Evolutionary conservation across 2,797 vertebrate species (phyloP), one percentile per base, ranked within the genome.

Genomic region (Lagodon rhomboides): DNA sequence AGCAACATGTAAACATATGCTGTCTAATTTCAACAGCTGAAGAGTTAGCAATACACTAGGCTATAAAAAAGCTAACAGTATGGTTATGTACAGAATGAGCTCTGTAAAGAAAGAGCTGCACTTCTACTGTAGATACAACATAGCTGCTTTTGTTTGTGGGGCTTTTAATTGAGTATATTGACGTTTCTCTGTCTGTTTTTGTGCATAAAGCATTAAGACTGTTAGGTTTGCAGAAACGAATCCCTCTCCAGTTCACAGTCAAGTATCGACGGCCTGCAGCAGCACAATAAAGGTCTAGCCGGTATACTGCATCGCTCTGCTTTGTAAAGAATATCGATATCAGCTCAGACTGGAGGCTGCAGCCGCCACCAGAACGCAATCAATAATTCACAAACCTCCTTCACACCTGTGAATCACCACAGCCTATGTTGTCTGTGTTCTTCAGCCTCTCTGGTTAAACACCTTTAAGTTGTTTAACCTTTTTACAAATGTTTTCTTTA

Each of bases 351-450:
- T 23, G 53, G 27, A 73, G 80, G 75, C 82, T 80, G 75, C 82
- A 74, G 76, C 79, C 63, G 49, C 71, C 55, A 64, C 62, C 27
- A 49, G 51, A 34, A 51, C 69, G 58, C 47, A 34, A 87, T 92
- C 87, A 87, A 89, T 92, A 89, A 85, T 86, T 88, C 80, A 86
- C 64, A 68, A 76, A 58, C 70, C 80, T 54, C 20, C 47, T 73
- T 64, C 56, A 77, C 72, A 82, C 68, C 79, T 87, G 73, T 80
- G 83, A 85, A 82, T 60, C 70, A 61, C 68, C 23, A 54, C 67
- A 68, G 56, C 47, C 50, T 75, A 54, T 47, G 44, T 23, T 68
- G 75, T 71, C 58, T 75, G 25, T 25, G 43, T 30, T 41, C 51
- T 62, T 55, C 18, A 43, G 25, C 27, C 62, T 65, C 20, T 68